phyloP scores from a whole-genome alignment of 2,888 invertebrate species.

The Cephus pygmeus region DNA sequence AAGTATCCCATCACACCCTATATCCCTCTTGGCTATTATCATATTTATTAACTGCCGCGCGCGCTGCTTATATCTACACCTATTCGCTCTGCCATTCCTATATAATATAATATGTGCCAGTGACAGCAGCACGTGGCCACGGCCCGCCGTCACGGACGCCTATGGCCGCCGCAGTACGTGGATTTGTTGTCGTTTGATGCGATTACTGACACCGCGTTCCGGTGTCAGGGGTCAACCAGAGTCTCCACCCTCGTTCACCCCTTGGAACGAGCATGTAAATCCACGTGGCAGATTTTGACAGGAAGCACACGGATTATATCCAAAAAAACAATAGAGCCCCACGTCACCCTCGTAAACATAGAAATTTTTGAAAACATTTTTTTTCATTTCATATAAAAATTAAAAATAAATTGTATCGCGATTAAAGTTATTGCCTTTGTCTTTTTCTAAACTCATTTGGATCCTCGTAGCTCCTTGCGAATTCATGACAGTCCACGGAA shows the following conservation, averaged over 20 bases:
- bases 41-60: conserved; percentile 65
- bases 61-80: conserved; percentile 62
- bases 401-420: neutral
- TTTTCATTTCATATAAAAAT: neutral
- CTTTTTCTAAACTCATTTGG: neutral
- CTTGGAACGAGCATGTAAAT: neutral
- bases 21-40: conserved; percentile 56
- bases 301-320: neutral
- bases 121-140: conserved; percentile 64
- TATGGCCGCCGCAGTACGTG: conserved; percentile 17
- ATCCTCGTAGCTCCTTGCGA: neutral
- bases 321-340: neutral
- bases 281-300: neutral
- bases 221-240: neutral
- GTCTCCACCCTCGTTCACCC: neutral
- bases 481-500: neutral
- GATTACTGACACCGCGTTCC: conserved; percentile 35
- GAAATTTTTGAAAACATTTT: neutral
- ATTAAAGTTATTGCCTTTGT: neutral
- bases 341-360: neutral
- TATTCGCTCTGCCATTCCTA: conserved; percentile 58
- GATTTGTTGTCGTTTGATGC: conserved; percentile 49
- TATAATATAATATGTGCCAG: conserved; percentile 63
- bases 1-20: conserved; percentile 49
- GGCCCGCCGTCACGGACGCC: conserved; percentile 28